Conservation (phyloP, 2,888 invertebrate genomes). For the Dolichomitus sp. region DNA sequence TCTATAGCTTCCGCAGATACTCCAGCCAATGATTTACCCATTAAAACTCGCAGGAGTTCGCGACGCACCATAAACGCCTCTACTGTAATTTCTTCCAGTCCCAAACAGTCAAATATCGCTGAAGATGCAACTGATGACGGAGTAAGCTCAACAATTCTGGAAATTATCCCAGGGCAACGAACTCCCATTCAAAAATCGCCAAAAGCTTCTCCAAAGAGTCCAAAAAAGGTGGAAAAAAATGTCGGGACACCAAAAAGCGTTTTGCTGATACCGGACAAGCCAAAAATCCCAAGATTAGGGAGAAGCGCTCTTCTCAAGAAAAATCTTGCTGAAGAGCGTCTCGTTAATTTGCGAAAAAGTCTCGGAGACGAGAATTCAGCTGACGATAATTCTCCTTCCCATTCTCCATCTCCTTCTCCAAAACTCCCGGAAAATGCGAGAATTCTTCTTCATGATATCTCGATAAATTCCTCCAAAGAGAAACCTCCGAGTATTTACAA, state of each 20-base stretch:
- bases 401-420: background rate
- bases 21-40: background rate
- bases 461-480: background rate
- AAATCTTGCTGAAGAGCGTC: constrained; percentile 57
- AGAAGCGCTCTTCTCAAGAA: constrained; percentile 48
- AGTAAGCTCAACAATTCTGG: background rate
- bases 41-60: constrained; percentile 21
- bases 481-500: constrained; percentile 54
- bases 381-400: background rate
- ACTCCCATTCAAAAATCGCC: background rate
- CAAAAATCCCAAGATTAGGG: constrained; percentile 41
- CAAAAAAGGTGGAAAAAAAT: background rate
- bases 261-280: background rate
- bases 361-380: constrained; percentile 29
- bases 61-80: background rate
- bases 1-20: constrained; percentile 26
- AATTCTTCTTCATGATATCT: background rate
- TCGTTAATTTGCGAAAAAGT: constrained; percentile 53
- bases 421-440: background rate
- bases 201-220: background rate
- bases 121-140: background rate
- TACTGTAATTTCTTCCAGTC: background rate
- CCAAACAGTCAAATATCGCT: background rate
- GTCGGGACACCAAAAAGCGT: background rate
- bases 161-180: background rate